Conservation (phyloP, 2,797 vertebrate species). For the Vultur gryphus region DNA sequence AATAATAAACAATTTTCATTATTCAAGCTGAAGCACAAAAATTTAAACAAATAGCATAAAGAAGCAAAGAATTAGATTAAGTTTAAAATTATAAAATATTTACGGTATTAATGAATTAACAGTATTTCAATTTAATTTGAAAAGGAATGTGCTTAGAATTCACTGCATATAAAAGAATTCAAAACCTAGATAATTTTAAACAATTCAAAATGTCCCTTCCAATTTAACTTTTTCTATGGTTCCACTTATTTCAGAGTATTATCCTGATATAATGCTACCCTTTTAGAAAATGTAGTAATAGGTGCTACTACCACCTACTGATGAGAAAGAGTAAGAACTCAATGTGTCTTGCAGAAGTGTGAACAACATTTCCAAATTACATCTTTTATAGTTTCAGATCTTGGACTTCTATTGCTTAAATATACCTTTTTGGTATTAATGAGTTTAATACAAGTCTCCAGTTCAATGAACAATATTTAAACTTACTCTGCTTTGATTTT, state of each 20-base stretch:
- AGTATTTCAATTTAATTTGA: not conserved
- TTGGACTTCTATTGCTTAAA: not conserved
- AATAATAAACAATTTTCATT: not conserved
- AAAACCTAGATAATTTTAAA: not conserved
- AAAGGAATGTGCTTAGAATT: not conserved
- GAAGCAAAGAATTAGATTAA: not conserved
- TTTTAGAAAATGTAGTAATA: not conserved
- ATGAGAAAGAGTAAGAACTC: not conserved
- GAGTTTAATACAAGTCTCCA: not conserved
- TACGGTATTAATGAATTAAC: not conserved
- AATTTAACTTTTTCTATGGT: not conserved
- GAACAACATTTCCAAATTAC: not conserved
- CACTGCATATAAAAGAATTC: not conserved
- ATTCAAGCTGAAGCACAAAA: not conserved
- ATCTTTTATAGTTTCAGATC: not conserved
- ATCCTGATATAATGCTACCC: not conserved
- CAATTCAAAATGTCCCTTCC: not conserved
- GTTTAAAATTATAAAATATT: not conserved
- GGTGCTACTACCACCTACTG: conserved; percentile 45
- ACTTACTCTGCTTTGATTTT: conserved; percentile 84
- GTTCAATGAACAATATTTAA: not conserved
- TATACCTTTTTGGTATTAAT: not conserved
- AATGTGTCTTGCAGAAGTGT: not conserved
- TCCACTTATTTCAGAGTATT: not conserved
- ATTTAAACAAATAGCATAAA: not conserved